Base-by-base conservation (phyloP, 2,113 vertebrate species). In the Plectropomus leopardus region DNA sequence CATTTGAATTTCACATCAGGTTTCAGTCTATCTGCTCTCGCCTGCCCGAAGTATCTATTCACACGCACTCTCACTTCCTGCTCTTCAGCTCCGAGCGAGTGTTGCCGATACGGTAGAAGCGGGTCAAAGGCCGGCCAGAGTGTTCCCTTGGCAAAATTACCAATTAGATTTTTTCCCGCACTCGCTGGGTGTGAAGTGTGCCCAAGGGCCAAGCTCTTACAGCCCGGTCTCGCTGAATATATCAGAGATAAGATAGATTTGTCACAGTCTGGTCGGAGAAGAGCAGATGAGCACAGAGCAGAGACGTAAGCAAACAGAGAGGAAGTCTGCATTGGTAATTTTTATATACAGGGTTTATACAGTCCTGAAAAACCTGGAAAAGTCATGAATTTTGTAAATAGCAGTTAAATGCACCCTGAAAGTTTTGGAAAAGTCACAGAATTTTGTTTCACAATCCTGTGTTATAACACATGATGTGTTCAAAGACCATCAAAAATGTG, bases 111-210 rank as follows among this genome's bases (percentile, higher is more conserved):
- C 26, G 54, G 72, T 48, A 68, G 78, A 75, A 78, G 51, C 63
- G 51, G 85, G 88, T 89, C 84, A 89, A 66, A 91, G 84, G 85
- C 23, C n/a, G 16, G 44, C 61, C 44, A 32, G 36, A 87, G 76
- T 66, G 81, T 76, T 90, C 79, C 51, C 70, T 61, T 66, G 72
- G 89, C 70, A 82, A 88, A 88, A 89, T 86, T 85, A 87, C 73
- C 65, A 83, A 86, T 89, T 76, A 26, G 55, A 69, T 83, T 77
- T 85, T 63, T 69, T 79, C 1, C 23, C 1, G 10, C 67, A 60
- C 42, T 78, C 0, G 30, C 79, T 57, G 60, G 59, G 44, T 68
- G 67, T 73, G 54, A 78, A 83, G 57, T 73, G 66, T 55, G 80
- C 80, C 86, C 78, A 3, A 0, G 4, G 72, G 50, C 50, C 44